Evolutionary conservation across 2,113 vertebrate species (phyloP).

Genomic region (Cathartes aura): DNA sequence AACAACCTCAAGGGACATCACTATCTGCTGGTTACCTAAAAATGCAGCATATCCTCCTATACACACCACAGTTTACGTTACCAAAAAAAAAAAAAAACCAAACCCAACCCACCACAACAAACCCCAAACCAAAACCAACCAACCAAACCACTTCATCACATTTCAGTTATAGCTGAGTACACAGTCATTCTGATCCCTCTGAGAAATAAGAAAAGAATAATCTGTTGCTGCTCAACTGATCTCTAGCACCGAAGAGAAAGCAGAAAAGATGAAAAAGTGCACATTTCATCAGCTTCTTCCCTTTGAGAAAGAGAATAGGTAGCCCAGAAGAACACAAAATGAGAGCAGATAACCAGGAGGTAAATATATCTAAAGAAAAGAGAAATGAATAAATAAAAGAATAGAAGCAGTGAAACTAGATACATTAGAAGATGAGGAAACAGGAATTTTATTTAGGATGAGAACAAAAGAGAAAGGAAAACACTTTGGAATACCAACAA

Average conservation of each 20-base stretch:
- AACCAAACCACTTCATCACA: background rate
- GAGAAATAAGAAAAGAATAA: background rate
- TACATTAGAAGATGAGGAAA: background rate
- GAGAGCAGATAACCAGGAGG: background rate
- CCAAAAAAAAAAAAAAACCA: rapidly evolving
- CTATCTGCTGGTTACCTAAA: background rate
- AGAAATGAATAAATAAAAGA: background rate
- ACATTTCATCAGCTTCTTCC: background rate
- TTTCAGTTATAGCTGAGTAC: background rate
- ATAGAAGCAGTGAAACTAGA: background rate
- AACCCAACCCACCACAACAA: background rate
- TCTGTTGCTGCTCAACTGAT: background rate
- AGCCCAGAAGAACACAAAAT: background rate
- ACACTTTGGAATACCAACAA: background rate
- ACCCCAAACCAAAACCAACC: background rate
- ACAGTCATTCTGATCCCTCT: background rate
- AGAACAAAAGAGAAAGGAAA: background rate
- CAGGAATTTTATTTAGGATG: background rate
- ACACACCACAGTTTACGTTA: background rate
- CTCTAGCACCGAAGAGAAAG: background rate
- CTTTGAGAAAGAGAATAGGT: background rate
- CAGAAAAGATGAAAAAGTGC: background rate
- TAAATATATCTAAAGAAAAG: background rate
- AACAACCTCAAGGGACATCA: background rate
- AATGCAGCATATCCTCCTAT: background rate